Evolutionary conservation across 1,140 invertebrate genomes (phyloP).

Genomic region (Ericerus pela): DNA sequence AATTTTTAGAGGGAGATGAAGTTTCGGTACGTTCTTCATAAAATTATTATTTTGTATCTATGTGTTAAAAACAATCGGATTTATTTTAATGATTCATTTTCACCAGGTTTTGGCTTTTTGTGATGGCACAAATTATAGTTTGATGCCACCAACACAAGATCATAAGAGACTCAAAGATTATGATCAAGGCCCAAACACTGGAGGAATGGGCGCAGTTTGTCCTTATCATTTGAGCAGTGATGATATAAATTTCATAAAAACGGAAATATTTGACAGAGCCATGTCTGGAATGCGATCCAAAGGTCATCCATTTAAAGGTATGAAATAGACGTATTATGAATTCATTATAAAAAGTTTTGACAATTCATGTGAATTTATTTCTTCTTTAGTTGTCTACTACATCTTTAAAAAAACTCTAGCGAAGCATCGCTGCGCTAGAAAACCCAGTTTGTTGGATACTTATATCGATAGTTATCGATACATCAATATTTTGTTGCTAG

Average conservation of each 20-base stretch:
- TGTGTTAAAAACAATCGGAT: no score
- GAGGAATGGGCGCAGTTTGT: conserved; percentile 95
- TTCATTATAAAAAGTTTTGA: no score
- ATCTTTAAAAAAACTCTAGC: no score
- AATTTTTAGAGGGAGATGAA: conserved; percentile 82
- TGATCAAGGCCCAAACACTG: conserved; percentile 87
- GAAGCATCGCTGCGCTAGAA: no score
- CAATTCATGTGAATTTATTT: no score
- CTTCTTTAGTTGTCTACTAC: no score
- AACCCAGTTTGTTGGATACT: no score
- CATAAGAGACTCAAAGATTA: conserved; percentile 80
- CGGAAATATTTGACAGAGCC: conserved; percentile 63
- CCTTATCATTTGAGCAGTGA: conserved; percentile 65
- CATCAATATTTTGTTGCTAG: no score
- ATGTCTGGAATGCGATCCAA: no score
- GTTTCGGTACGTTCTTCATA: conserved; percentile 64
- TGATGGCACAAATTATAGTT: conserved; percentile 63
- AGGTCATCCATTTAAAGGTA: no score
- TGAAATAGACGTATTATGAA: no score
- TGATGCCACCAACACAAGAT: conserved; percentile 87
- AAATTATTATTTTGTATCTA: neutral
- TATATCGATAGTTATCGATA: no score
- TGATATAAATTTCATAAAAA: conserved; percentile 47
- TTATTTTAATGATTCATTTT: neutral
- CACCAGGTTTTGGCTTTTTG: conserved; percentile 69